phyloP scores from a whole-genome alignment of 2,797 vertebrate genomes.

The Miichthys miiuy region DNA sequence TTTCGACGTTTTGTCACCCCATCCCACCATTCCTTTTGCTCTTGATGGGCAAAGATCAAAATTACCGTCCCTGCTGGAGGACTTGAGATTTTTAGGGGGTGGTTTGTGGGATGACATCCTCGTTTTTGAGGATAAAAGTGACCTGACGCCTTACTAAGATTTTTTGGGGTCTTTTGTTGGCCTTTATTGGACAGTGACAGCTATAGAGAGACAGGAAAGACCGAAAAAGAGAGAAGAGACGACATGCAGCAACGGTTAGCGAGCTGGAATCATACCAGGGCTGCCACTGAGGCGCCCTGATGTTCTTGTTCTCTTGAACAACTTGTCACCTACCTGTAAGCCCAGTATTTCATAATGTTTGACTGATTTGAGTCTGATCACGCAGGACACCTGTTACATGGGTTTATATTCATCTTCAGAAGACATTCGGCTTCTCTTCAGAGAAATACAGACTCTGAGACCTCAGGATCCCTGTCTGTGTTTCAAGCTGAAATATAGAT shows the following conservation, averaged over 20 bases:
- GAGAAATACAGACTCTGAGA: constrained; percentile 9
- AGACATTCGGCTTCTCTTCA: neutral
- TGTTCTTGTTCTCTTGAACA: neutral
- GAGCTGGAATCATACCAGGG: no score
- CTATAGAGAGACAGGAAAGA: no score
- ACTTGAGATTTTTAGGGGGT: neutral
- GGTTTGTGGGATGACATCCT: neutral
- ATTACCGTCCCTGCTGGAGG: neutral
- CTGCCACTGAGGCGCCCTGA: no score
- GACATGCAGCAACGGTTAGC: no score
- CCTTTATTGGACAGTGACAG: no score
- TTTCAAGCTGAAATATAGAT: constrained; percentile 25
- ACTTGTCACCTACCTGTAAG: neutral
- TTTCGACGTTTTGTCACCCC: neutral
- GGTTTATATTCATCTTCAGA: neutral
- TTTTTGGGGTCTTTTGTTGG: no score
- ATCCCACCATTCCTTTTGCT: neutral
- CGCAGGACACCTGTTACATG: neutral
- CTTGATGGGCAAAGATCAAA: neutral
- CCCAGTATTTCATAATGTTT: neutral
- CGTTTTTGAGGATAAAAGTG: neutral
- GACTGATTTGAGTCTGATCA: neutral
- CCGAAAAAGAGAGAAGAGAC: no score
- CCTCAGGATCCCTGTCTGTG: constrained; percentile 8
- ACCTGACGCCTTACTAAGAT: neutral